A percentile compares a stretch with the other conserved stretches of the same genome.
phyloP scores from a whole-genome alignment of 2,888 invertebrate genomes.

The Drosophila hawaiiensis region DNA sequence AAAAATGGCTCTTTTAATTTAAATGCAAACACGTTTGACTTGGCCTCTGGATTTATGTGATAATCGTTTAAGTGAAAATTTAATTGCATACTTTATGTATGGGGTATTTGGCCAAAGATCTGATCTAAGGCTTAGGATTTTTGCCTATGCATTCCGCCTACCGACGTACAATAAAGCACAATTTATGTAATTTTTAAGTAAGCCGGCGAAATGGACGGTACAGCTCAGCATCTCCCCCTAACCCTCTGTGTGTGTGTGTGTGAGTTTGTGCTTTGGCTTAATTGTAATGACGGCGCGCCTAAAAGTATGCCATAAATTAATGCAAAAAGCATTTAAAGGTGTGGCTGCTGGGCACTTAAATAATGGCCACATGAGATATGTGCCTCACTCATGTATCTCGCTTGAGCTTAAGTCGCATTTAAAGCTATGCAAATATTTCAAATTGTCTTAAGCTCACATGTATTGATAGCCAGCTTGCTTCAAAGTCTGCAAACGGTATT shows the following conservation, averaged over 20 bases:
- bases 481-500: slow-evolving; percentile 42
- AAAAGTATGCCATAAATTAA: slow-evolving; percentile 81
- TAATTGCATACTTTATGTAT: slow-evolving; percentile 85
- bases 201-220: slow-evolving; percentile 60
- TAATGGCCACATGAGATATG: slow-evolving; percentile 60
- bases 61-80: slow-evolving; percentile 85
- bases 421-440: slow-evolving; percentile 61
- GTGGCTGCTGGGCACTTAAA: slow-evolving; percentile 54
- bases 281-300: slow-evolving; percentile 69
- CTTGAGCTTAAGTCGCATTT: slow-evolving; percentile 45
- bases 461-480: slow-evolving; percentile 33
- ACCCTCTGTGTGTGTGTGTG: not conserved
- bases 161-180: slow-evolving; percentile 71
- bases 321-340: slow-evolving; percentile 66
- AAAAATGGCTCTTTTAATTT: slow-evolving; percentile 84
- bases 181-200: slow-evolving; percentile 83
- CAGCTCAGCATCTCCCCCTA: not conserved
- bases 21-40: slow-evolving; percentile 84
- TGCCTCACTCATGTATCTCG: not conserved
- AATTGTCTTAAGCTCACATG: slow-evolving; percentile 57
- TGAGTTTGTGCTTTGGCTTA: slow-evolving; percentile 51
- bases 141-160: slow-evolving; percentile 23
- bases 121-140: slow-evolving; percentile 46
- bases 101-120: slow-evolving; percentile 70
- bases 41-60: slow-evolving; percentile 83